These are phyloP conservation scores for Calliopsis andreniformis DNA, from an alignment of 1,140 invertebrate species.

Conservation along the genomic window DNA sequence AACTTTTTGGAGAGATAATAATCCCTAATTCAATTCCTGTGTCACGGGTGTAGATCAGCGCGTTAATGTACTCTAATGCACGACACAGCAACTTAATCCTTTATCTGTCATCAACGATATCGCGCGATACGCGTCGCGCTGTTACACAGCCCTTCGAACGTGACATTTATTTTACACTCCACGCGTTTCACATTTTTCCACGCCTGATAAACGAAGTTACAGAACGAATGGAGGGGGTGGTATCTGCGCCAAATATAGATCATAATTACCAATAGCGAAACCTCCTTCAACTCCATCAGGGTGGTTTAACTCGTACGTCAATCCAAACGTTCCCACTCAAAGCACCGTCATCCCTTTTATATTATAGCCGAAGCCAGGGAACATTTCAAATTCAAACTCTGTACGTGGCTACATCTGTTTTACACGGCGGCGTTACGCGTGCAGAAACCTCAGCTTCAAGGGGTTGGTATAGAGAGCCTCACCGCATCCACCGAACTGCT, in stretches of 20 bases:
- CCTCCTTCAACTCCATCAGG: too few relatives aligned
- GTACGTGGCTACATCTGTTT: slow-evolving; percentile 33
- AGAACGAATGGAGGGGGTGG: neutral
- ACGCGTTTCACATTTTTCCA: neutral
- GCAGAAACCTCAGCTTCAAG: slow-evolving; percentile 17
- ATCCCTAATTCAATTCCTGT: slow-evolving; percentile 25
- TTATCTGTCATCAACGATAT: neutral
- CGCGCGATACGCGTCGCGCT: neutral
- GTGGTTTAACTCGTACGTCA: too few relatives aligned
- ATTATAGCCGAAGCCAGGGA: neutral
- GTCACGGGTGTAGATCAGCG: slow-evolving; percentile 3
- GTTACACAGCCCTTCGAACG: neutral
- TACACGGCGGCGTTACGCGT: slow-evolving; percentile 9
- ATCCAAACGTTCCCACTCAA: neutral
- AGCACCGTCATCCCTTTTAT: neutral
- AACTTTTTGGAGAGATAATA: slow-evolving; percentile 7
- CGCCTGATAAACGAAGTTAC: slow-evolving; percentile 18
- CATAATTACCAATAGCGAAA: slow-evolving; percentile 6
- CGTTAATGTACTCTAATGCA: slow-evolving; percentile 13
- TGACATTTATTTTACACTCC: slow-evolving; percentile 10
- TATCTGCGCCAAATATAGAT: slow-evolving; percentile 4
- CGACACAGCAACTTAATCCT: slow-evolving; percentile 16
- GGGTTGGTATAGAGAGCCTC: slow-evolving; percentile 3
- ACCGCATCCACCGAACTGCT: slow-evolving; percentile 10
- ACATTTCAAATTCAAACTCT: slow-evolving; percentile 35